Conservation (phyloP, 2,888 invertebrate species). For the Liodrosophila aerea region DNA sequence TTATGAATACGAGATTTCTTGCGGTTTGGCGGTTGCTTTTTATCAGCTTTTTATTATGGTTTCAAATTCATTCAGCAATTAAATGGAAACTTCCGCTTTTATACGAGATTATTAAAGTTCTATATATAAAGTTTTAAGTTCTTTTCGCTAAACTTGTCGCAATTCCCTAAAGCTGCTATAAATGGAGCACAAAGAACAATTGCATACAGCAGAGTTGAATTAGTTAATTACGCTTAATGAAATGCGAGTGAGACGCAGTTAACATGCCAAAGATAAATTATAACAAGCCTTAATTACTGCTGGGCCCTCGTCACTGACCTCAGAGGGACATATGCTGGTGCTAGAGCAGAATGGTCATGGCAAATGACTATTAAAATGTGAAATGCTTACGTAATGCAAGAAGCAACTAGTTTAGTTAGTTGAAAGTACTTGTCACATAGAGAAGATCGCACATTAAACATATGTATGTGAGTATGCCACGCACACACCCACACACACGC, state of each 20-base stretch:
- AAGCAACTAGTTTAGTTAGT: constrained; percentile 16
- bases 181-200: constrained; percentile 15
- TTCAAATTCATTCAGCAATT: no score
- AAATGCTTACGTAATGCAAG: constrained; percentile 58
- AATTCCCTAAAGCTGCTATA: constrained; percentile 9
- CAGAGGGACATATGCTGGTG: constrained; percentile 30
- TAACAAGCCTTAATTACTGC: constrained; percentile 56
- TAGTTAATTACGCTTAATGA: constrained; percentile 57
- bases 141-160: no score
- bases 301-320: constrained; percentile 36
- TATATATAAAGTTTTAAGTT: no score
- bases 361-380: constrained; percentile 50
- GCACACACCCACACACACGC: not conserved
- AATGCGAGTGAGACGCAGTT: constrained; percentile 39
- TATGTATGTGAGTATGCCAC: no score
- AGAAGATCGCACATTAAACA: no score
- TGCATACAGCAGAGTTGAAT: constrained; percentile 4
- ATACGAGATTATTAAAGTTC: no score
- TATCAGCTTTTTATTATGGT: no score
- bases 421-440: not conserved
- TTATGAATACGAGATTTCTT: no score
- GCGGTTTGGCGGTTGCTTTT: no score
- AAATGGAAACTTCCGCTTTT: no score
- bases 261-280: constrained; percentile 56
- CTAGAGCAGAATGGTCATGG: constrained; percentile 21